These are phyloP conservation scores for Plebejus melissa DNA, from an alignment of 2,888 invertebrate species.

Conservation along the genomic window DNA sequence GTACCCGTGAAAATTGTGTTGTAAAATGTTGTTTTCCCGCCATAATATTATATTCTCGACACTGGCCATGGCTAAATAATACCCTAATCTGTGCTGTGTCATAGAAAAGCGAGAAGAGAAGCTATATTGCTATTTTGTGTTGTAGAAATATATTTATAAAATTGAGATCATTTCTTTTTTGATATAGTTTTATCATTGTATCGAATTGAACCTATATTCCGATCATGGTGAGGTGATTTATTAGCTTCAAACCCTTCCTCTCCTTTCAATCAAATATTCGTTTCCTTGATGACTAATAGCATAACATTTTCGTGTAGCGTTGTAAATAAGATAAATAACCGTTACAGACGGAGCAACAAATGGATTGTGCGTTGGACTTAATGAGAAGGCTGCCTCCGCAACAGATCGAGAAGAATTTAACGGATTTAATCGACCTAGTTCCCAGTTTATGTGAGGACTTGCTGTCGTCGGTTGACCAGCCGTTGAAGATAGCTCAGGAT, in stretches of 20 bases:
- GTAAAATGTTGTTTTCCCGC: too few relatives aligned
- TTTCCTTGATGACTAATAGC: conserved; percentile 75
- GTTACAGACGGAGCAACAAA: conserved; percentile 93
- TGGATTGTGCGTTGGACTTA: conserved; percentile 99
- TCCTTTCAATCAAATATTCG: conserved; percentile 35
- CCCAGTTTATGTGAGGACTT: conserved; percentile 98
- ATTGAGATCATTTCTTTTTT: conserved; percentile 29
- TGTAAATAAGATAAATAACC: conserved; percentile 42
- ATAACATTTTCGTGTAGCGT: conserved; percentile 44
- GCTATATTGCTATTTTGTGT: conserved; percentile 29
- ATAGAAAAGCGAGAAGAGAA: conserved; percentile 13
- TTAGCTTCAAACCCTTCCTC: conserved; percentile 2
- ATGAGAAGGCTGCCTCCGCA: conserved; percentile 99
- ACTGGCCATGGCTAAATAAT: too few relatives aligned
- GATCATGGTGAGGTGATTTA: conserved; percentile 40
- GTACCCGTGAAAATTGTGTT: too few relatives aligned
- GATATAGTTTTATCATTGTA: conserved; percentile 27
- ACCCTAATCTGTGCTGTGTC: neutral
- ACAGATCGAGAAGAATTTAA: conserved; percentile 98
- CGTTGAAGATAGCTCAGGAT: conserved; percentile 97
- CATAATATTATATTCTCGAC: too few relatives aligned
- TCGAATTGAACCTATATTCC: conserved; percentile 33
- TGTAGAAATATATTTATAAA: conserved; percentile 27
- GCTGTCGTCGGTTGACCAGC: conserved; percentile 98
- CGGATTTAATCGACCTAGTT: conserved; percentile 97